Evolutionary conservation across 2,797 vertebrate species (phyloP), one percentile per base, ranked within the genome.

Genomic region (Sebastolobus alascanus): DNA sequence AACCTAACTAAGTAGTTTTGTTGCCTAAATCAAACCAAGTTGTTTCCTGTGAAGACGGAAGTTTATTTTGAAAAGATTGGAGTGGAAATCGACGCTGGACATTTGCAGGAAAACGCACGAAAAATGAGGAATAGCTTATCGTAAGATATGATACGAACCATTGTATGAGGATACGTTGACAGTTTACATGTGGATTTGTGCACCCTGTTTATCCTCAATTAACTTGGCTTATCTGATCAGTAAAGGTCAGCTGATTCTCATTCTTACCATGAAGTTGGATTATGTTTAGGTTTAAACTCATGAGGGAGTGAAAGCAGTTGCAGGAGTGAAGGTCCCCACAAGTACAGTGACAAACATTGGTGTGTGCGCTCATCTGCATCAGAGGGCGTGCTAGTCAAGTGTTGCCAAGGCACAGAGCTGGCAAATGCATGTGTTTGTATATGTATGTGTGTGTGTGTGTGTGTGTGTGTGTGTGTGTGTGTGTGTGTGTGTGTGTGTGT

Each of bases 361-460:
- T 22, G 50, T 54, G 60, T 54, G 22, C 18, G 9, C 63, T 58
- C 37, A 67, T 75, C 59, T 75, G 29, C 37, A 58, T 40, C 25
- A 3, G 38, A 61, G 56, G 29, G 20, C 22, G 16, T 14, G 11
- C 14, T 5, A 58, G 10, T 35, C 27, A 1, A n/a, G 73, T 31
- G 61, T 55, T 40, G 27, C 29, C 20, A 8, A 61, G 60, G 14
- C 16, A 46, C 55, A 25, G 33, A n/a, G 8, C 11, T 22, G 29
- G 46, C n/a, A 31, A 46, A 40, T 40, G 22, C 27, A 40, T 59
- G 38, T 40, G 35, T 40, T 18, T 71, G 54, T 27, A 18, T 74
- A 56, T 52, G 13, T 58, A 54, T 75, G 40, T 20, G 50, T 43
- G 25, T 68, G 8, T 52, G 16, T 59, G 31, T 52, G 16, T 16